Evolutionary conservation across 2,113 vertebrate species (phyloP), one percentile per base, ranked within the genome.

Genomic region (Phycodurus eques): DNA sequence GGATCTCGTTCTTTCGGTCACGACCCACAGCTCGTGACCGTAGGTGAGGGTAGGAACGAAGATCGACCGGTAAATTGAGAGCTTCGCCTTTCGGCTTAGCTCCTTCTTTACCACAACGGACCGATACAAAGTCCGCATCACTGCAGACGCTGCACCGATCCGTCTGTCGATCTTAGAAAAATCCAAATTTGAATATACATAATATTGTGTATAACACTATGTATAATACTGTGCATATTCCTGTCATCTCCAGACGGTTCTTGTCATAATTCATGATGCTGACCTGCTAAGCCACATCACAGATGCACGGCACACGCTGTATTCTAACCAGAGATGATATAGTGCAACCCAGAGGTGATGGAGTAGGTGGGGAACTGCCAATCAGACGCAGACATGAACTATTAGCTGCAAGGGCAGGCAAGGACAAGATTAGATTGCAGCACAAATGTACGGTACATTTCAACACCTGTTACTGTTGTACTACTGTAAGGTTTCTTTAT

Each of bases 351-450:
- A 0, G 70, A 79, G 79, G 81, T 72, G 74, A 79, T n/a, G 17
- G 73, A 75, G 44, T 69, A 75, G 77, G 73, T 12, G 74, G 74
- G 80, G 78, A 82, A 75, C 78, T 72, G 80, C 74, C 84, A 35
- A 70, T 78, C 60, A n/a, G n/a, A n/a, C n/a, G 62, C 2, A 43
- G 62, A 64, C 39, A 43, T n/a, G 20, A 64, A 64, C 15, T 3
- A 22, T 13, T n/a, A 64, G 35, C 33, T 62, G 35, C 22, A 31
- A 20, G 12, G 22, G 71, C 64, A 78, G 77, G 76, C 20, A 44
- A 73, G 57, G 67, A 80, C 63, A 20, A 72, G 76, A 72, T 64
- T 43, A 64, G 59, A 61, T 61, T 61, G 44, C 44, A 46, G 17
- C 49, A 51, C 10, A 56, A 56, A 22, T 56, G 53, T 22, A 56